Base-by-base conservation (phyloP, 2,888 invertebrate species). In the Malthinus flaveolus region DNA sequence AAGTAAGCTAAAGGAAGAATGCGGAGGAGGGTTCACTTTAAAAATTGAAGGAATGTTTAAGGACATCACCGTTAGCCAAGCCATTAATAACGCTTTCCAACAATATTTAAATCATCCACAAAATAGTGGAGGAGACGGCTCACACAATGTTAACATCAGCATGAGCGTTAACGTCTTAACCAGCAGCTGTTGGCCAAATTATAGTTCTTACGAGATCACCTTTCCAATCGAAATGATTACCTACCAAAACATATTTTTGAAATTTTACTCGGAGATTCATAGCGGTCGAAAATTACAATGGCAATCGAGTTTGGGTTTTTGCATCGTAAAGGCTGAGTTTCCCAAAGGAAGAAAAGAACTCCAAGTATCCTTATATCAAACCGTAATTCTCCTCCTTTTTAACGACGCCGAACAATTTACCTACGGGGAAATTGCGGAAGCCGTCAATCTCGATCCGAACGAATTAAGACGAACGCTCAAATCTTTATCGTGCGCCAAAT, bases 31-130 rank as follows among this genome's bases (percentile, higher is more conserved):
- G 1, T 99, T 98, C 78, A 99, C 98, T 0, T 93, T 94, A 63
- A 98, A 98, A 78, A 82, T 99, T 9, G 98, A 99, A 78, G 97
- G 97, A 67, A 99, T 99, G 98, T 98, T 99, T 77, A 97, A 97
- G 75, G 99, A 99, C 72, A 97, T 99, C 91, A 97, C 97, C 75
- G 81, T 97, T 34, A 97, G 97, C 58, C 92, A 93, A 78, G 96
- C 96, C 74, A 91, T 98, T 64, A 96, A 94, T 80, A 86, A 89
- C 64, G 90, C 93, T 7, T 98, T 97, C 80, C 96, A 93, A 79
- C 95, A 95, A 84, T 90, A 70, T 32, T 45, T 69, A 8, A 62
- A 62, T 12, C 67, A 64, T 12, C 59, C 69, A 11, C 44, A 69
- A 5, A 60, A 54, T 7, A 57, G 54, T 15, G 23, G 5, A 23